Percentiles rank a stretch among this genome's conserved stretches.
phyloP scores from a whole-genome alignment of 2,113 vertebrate species.

The Nipponia nippon region DNA sequence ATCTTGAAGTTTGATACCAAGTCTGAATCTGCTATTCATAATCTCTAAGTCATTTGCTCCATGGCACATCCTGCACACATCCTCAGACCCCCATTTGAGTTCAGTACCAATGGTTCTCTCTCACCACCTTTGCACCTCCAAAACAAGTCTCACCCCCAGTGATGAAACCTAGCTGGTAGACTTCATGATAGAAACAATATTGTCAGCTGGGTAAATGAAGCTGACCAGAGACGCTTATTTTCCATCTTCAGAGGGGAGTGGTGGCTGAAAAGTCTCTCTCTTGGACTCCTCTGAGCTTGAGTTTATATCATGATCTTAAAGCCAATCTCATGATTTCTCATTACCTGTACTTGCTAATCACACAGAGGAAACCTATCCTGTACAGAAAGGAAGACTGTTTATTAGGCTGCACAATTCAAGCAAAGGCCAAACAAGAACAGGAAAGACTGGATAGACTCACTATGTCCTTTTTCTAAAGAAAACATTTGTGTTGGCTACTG shows the following conservation, averaged over 20 bases:
- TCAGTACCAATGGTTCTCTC: neutral
- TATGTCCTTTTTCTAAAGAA: neutral
- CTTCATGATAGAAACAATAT: neutral
- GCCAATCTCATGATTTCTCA: neutral
- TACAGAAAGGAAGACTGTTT: neutral
- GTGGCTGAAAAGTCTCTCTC: neutral
- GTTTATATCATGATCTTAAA: neutral
- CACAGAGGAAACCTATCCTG: neutral
- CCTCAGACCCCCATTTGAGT: rapidly evolving
- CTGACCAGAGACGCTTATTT: neutral
- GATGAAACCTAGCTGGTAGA: neutral
- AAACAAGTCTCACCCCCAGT: neutral
- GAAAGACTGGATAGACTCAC: neutral
- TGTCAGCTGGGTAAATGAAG: neutral
- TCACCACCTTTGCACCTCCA: neutral
- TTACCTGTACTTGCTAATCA: neutral
- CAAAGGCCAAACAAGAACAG: neutral
- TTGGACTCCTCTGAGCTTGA: neutral
- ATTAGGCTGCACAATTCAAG: neutral
- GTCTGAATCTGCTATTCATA: neutral
- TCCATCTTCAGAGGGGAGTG: neutral
- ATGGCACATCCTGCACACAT: rapidly evolving
- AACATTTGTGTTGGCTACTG: neutral
- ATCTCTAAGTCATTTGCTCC: neutral
- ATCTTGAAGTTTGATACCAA: neutral